Evolutionary conservation across 2,888 invertebrate genomes (phyloP).

Genomic region (Orgyia antiqua): DNA sequence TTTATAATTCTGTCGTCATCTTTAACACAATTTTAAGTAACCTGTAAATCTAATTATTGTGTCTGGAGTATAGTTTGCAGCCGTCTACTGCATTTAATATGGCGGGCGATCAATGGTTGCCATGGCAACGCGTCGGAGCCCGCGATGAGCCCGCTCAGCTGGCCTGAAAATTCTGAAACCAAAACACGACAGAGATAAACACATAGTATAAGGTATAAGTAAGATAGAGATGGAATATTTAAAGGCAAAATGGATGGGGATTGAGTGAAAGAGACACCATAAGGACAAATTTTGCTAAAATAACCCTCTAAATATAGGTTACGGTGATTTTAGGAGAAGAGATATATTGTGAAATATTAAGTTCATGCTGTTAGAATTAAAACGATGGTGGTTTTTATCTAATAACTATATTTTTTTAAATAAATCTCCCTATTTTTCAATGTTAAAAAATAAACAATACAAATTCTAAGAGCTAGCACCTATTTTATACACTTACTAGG

Average conservation of each 20-base stretch:
- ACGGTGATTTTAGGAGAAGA: not conserved
- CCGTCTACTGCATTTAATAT: conserved; percentile 70
- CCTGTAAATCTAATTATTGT: conserved; percentile 26
- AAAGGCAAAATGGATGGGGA: conserved; percentile 14
- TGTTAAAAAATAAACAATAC: no score
- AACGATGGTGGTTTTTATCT: no score
- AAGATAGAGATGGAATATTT: conserved; percentile 26
- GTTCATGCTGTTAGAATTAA: no score
- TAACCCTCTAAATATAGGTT: conserved; percentile 10
- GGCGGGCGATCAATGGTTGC: conserved; percentile 70
- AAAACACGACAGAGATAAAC: conserved; percentile 37
- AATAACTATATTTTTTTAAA: no score
- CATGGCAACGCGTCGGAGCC: conserved; percentile 71
- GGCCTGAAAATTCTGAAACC: conserved; percentile 52
- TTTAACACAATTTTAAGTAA: conserved; percentile 22
- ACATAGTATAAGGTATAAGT: conserved; percentile 19
- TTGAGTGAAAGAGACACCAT: conserved; percentile 24
- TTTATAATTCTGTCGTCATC: no score
- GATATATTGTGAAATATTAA: conserved; percentile 1
- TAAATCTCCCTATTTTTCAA: no score
- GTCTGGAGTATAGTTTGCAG: conserved; percentile 47
- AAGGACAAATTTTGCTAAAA: conserved; percentile 21
- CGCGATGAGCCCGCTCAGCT: conserved; percentile 54
- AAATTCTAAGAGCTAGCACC: no score
- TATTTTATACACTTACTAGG: no score